These are phyloP conservation scores for Rhynchophorus ferrugineus DNA, from an alignment of 1,140 invertebrate species.

Conservation along the genomic window DNA sequence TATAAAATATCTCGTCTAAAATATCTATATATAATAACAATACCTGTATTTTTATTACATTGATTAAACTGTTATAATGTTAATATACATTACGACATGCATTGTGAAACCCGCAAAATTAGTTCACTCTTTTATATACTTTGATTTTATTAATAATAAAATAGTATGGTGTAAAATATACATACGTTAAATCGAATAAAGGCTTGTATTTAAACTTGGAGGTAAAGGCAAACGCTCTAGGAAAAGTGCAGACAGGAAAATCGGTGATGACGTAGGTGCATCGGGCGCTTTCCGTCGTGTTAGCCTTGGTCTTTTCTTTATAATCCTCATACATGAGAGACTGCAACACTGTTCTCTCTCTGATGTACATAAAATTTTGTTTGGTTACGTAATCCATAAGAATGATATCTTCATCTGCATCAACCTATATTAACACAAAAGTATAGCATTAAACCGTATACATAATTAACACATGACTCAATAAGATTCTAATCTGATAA, in stretches of 20 bases:
- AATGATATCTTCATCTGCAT: slow-evolving; percentile 25
- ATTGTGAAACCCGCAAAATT: too few relatives aligned
- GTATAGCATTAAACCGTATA: too few relatives aligned
- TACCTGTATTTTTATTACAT: too few relatives aligned
- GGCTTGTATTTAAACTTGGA: slow-evolving; percentile 48
- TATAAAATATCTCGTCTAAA: too few relatives aligned
- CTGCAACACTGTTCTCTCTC: slow-evolving; percentile 56
- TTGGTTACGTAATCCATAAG: slow-evolving; percentile 37
- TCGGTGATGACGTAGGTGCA: slow-evolving; percentile 67
- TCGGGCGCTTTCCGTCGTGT: slow-evolving; percentile 50
- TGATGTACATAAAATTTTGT: slow-evolving; percentile 54
- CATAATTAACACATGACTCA: too few relatives aligned
- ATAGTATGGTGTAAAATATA: too few relatives aligned
- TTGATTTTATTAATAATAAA: too few relatives aligned
- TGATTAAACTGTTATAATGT: too few relatives aligned
- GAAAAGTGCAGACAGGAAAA: slow-evolving; percentile 51
- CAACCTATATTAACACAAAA: slow-evolving; percentile 11
- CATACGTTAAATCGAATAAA: slow-evolving; percentile 62
- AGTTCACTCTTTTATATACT: too few relatives aligned
- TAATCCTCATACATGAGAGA: slow-evolving; percentile 62
- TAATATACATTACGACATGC: too few relatives aligned
- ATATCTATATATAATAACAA: too few relatives aligned
- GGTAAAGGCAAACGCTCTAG: slow-evolving; percentile 62
- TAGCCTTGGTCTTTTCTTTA: slow-evolving; percentile 49
- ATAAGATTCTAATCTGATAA: too few relatives aligned